Evolutionary conservation across 2,888 invertebrate species (phyloP).

Genomic region (Melinopterus prodromus): DNA sequence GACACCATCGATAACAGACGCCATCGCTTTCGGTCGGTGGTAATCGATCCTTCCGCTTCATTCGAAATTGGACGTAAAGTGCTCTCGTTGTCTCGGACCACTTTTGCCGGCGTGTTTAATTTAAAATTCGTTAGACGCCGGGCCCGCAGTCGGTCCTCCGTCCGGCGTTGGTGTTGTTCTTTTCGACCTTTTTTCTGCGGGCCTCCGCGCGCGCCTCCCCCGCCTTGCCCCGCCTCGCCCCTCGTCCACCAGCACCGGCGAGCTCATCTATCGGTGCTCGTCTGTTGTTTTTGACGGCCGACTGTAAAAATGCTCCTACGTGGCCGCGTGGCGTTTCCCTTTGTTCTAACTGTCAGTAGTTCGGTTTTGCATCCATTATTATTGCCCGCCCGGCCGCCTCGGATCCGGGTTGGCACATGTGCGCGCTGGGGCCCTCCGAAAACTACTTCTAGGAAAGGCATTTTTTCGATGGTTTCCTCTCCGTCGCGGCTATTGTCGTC

Average conservation of each 20-base stretch:
- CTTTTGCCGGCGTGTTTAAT: slow-evolving; percentile 10
- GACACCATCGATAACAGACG: not conserved
- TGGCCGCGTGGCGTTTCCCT: slow-evolving; percentile 36
- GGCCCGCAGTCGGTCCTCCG: slow-evolving; percentile 11
- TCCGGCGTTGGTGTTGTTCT: not conserved
- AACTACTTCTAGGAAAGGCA: slow-evolving; percentile 26
- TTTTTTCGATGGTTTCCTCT: slow-evolving; percentile 12
- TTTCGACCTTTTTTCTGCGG: slow-evolving; percentile 6
- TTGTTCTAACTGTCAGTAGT: slow-evolving; percentile 38
- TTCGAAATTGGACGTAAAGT: not conserved
- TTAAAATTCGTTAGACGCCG: slow-evolving; percentile 23
- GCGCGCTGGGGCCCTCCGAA: not conserved
- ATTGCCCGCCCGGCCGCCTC: slow-evolving; percentile 9
- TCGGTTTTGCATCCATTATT: slow-evolving; percentile 44
- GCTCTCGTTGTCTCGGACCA: not conserved
- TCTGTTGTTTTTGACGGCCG: slow-evolving; percentile 30
- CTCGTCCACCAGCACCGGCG: not conserved
- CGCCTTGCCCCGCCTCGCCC: not conserved
- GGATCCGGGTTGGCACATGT: slow-evolving; percentile 12
- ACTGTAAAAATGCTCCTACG: slow-evolving; percentile 36
- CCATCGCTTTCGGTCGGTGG: not conserved
- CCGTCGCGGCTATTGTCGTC: not conserved
- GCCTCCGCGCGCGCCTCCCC: slow-evolving; percentile 7
- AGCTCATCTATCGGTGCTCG: slow-evolving; percentile 23
- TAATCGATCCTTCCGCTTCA: not conserved